Evolutionary conservation across 2,888 invertebrate species (phyloP).

Genomic region (Lordiphosa fenestrarum): DNA sequence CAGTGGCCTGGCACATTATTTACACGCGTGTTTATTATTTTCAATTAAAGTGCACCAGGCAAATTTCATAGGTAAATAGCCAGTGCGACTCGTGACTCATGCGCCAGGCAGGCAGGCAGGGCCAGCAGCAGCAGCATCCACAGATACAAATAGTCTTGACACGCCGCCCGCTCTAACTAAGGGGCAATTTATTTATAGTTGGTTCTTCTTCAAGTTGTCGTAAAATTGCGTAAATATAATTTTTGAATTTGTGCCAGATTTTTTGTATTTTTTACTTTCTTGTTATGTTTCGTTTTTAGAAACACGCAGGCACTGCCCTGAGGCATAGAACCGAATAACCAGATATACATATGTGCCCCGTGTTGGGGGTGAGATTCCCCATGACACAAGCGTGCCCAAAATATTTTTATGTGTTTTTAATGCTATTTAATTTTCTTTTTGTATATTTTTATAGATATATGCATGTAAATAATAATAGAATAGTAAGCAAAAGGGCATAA

Average conservation of each 20-base stretch:
- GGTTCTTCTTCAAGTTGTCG: constrained; percentile 66
- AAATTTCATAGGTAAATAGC: constrained; percentile 58
- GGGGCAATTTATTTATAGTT: constrained; percentile 66
- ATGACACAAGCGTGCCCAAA: constrained; percentile 37
- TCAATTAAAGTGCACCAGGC: constrained; percentile 61
- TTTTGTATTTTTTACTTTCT: constrained; percentile 18
- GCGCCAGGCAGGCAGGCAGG: constrained; percentile 33
- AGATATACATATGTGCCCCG: constrained; percentile 14
- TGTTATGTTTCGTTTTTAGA: constrained; percentile 31
- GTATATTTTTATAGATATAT: constrained; percentile 7
- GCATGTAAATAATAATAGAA: too few relatives aligned
- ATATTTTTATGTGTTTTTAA: constrained; percentile 71
- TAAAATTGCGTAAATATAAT: constrained; percentile 72
- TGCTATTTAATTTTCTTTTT: constrained; percentile 58
- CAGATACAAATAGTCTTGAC: constrained; percentile 51
- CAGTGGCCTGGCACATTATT: constrained; percentile 60
- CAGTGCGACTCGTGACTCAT: constrained; percentile 48
- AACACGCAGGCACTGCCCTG: constrained; percentile 29
- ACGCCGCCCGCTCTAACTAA: constrained; percentile 34
- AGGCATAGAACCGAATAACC: constrained; percentile 13
- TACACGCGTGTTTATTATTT: constrained; percentile 73
- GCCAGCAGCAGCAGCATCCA: constrained; percentile 1
- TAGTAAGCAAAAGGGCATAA: too few relatives aligned
- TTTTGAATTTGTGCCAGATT: constrained; percentile 74
- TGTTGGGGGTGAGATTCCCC: constrained; percentile 39